Conservation (phyloP, 2,797 vertebrate genomes). For the Calcarius lapponicus region DNA sequence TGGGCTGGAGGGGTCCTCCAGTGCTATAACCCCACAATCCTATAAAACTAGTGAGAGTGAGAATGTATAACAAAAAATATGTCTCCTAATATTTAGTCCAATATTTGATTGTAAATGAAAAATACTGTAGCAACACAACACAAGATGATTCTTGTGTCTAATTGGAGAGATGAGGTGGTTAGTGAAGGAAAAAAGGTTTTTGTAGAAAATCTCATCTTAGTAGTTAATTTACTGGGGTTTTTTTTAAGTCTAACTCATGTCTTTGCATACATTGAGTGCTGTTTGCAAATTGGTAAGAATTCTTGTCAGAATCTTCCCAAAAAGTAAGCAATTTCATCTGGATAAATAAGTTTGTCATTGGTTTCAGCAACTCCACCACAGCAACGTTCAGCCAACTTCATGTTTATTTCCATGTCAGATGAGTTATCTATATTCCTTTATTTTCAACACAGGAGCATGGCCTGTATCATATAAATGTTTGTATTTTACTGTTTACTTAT, state of each 20-base stretch:
- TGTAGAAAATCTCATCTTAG: neutral
- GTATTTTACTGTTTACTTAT: constrained; percentile 56
- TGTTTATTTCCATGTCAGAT: constrained; percentile 60
- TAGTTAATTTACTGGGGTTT: neutral
- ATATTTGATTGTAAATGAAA: neutral
- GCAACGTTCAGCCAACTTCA: constrained; percentile 48
- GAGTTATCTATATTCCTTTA: constrained; percentile 30
- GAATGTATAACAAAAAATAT: neutral
- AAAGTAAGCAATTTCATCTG: constrained; percentile 49
- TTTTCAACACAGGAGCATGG: constrained; percentile 33
- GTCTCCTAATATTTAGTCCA: neutral
- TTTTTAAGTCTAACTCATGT: neutral
- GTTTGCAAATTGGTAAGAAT: neutral
- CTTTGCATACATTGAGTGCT: neutral
- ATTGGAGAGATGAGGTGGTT: neutral
- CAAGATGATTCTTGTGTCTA: neutral
- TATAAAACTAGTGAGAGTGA: neutral
- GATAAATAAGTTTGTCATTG: constrained; percentile 7
- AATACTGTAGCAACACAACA: neutral
- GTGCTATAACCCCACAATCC: neutral
- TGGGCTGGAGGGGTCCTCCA: neutral
- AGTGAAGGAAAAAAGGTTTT: fast-evolving
- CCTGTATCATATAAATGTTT: neutral
- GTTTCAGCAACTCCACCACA: constrained; percentile 59
- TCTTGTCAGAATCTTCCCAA: constrained; percentile 32